Evolutionary conservation across 2,113 vertebrate genomes (phyloP).

Genomic region (Carollia perspicillata): DNA sequence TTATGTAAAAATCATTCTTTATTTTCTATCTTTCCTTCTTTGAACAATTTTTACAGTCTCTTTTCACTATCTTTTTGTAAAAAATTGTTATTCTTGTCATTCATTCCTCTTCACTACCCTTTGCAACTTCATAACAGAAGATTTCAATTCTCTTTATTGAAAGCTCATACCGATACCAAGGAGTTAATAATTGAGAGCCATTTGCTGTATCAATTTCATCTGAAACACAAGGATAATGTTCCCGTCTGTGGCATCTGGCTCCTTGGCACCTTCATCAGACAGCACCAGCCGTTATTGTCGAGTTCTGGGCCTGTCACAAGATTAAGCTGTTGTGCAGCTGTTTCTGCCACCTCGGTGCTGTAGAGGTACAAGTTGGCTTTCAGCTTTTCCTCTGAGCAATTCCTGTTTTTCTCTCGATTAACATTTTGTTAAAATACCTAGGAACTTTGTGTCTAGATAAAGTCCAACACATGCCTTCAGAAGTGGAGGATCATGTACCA

Average conservation of each 20-base stretch:
- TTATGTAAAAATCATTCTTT: neutral
- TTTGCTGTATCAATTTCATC: conserved; percentile 40
- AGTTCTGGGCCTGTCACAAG: conserved; percentile 52
- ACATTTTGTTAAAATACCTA: conserved; percentile 3
- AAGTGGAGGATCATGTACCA: neutral
- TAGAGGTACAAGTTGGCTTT: conserved; percentile 25
- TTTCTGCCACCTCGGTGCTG: conserved; percentile 28
- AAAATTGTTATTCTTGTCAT: neutral
- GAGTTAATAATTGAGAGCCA: conserved; percentile 21
- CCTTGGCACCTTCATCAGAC: conserved; percentile 17
- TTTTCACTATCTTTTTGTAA: neutral
- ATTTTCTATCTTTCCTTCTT: neutral
- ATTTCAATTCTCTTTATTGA: neutral
- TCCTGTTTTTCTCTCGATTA: conserved; percentile 10
- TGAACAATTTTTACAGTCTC: neutral
- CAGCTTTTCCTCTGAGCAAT: conserved; percentile 41
- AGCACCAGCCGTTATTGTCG: neutral
- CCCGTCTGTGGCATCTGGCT: conserved; percentile 60
- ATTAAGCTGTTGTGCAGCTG: conserved; percentile 47
- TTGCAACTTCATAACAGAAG: neutral
- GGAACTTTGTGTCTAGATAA: neutral
- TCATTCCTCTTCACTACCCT: neutral
- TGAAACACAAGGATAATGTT: conserved; percentile 53
- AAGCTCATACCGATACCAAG: neutral
- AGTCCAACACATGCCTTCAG: neutral